These are phyloP conservation scores for Lerema accius DNA, from an alignment of 1,140 invertebrate species.

Conservation along the genomic window DNA sequence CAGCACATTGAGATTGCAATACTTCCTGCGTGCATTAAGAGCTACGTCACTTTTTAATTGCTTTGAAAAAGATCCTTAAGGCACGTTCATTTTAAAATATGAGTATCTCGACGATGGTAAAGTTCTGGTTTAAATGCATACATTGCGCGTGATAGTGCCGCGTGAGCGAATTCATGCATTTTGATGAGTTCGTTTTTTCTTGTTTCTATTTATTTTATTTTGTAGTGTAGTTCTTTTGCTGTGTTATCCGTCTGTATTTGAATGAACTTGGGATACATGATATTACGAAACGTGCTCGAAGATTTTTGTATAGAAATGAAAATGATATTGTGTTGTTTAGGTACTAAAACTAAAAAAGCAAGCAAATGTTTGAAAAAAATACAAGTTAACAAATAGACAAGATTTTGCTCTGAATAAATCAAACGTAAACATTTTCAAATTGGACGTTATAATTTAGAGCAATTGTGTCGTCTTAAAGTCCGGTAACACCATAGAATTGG, in stretches of 20 bases:
- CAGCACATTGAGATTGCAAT: background rate
- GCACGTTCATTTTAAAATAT: conserved; percentile 16
- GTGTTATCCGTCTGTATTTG: background rate
- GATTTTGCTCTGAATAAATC: too few species aligned
- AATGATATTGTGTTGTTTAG: too few species aligned
- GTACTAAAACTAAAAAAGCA: too few species aligned
- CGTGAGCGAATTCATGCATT: conserved; percentile 7
- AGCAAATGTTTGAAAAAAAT: too few species aligned
- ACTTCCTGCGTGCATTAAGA: background rate
- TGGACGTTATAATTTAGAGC: too few species aligned
- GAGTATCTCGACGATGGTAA: background rate
- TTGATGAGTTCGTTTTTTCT: background rate
- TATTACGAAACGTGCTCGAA: background rate
- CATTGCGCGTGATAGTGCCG: background rate
- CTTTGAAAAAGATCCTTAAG: conserved; percentile 7
- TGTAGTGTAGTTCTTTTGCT: background rate
- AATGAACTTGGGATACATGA: background rate
- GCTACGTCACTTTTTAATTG: background rate
- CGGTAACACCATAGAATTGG: too few species aligned
- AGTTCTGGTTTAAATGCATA: conserved; percentile 1
- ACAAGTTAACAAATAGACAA: too few species aligned
- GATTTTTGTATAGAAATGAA: too few species aligned
- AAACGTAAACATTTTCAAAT: too few species aligned
- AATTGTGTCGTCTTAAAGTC: too few species aligned
- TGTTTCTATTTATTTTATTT: conserved; percentile 4